Base-by-base conservation (phyloP, 2,888 invertebrate species). In the Melipona beecheii region DNA sequence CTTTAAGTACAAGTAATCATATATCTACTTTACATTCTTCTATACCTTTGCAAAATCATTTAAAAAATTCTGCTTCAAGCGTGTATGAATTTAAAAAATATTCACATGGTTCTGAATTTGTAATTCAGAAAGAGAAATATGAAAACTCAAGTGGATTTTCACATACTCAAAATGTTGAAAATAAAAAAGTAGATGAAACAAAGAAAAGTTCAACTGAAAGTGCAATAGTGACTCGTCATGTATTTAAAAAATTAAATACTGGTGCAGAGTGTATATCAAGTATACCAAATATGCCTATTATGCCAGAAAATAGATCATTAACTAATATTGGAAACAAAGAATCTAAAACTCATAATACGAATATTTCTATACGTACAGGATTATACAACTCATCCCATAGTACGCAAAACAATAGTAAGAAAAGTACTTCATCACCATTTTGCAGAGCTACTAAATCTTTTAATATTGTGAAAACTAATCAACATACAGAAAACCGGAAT, bases 301-400 rank as follows among this genome's bases (percentile, higher is more conserved):
- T 66, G 27, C 73, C 66, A 9, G 78, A 82, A 60, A 80, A 65
- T 15, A 85, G 83, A 27, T 66, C 75, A 4, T 70, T 85, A n/a
- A 71, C 68, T 58, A 73, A 78, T 60, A 81, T 87, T 15, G 83
- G 78, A 62, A 64, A 36, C 0, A 81, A 80, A 64, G 60, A 75
- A 13, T 87, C 89, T 4, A 92, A 93, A 82, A 84, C 92, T 11
- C 92, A 91, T 58, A 93, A 91, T 83, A 92, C 92, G 13, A 94
- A 94, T 77, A 92, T 94, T 66, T 93, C 94, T 0, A 93, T 94
- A 88, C 92, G 94, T 66, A 94, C 92, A 49, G 93, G 94, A 75
- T 81, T 94, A 2, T 94, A 94, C 52, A 92, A 94, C 86, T 92
- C 94, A 4, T 92, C 92, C 21, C 91, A 92, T 15, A 90, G 87